phyloP scores from a whole-genome alignment of 2,797 vertebrate genomes.

The Perodicticus potto region DNA sequence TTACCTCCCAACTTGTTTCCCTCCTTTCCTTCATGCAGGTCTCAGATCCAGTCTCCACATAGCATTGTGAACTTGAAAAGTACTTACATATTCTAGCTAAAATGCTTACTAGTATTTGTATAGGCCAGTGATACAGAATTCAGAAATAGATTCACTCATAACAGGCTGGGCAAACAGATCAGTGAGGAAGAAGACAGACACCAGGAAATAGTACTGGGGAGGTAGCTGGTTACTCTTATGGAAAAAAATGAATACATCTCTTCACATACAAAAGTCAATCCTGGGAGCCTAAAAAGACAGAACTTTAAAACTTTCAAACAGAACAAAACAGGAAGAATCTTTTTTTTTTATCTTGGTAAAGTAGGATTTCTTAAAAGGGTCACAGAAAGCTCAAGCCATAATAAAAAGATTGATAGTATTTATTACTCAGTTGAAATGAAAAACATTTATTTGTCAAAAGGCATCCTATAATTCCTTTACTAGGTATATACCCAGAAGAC shows the following conservation, averaged over 20 bases:
- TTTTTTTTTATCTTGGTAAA: not conserved
- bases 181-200: not conserved
- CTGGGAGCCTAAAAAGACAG: not conserved
- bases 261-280: not conserved
- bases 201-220: not conserved
- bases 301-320: slow-evolving; percentile 16
- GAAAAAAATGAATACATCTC: not conserved
- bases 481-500: too few relatives aligned
- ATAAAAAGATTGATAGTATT: slow-evolving; percentile 39
- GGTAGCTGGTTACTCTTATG: not conserved
- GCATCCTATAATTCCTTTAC: not conserved
- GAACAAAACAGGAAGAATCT: not conserved
- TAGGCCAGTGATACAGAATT: not conserved
- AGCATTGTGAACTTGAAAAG: not conserved
- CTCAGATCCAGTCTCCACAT: not conserved
- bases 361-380: slow-evolving; percentile 40
- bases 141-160: not conserved
- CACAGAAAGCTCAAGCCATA: not conserved
- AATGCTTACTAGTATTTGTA: not conserved
- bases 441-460: slow-evolving; percentile 36
- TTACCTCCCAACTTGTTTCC: not conserved
- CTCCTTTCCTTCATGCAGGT: not conserved
- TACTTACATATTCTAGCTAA: not conserved
- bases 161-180: not conserved
- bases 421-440: slow-evolving; percentile 50